phyloP scores from a whole-genome alignment of 2,888 invertebrate genomes.

The Smittia sp. region DNA sequence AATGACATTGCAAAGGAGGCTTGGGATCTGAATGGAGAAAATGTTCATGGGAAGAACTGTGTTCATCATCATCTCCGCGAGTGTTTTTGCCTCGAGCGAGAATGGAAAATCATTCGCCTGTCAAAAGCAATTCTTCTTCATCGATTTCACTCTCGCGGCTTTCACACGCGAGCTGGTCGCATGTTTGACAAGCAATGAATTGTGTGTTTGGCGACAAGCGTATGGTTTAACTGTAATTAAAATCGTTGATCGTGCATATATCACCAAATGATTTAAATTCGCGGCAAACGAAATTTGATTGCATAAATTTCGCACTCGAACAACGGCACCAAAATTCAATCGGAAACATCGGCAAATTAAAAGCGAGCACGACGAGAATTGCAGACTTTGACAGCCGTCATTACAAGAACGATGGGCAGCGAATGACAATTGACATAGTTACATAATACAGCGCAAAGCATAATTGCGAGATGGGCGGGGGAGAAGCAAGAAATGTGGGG shows the following conservation, averaged over 20 bases:
- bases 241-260: no score
- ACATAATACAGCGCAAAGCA: neutral
- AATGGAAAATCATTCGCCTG: neutral
- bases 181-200: no score
- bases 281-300: no score
- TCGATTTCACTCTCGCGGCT: no score
- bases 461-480: neutral
- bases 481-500: neutral
- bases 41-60: neutral
- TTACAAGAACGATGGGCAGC: neutral
- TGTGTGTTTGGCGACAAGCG: no score
- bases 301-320: neutral
- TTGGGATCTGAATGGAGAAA: neutral
- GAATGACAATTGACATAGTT: slow-evolving; percentile 5
- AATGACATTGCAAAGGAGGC: neutral
- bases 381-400: slow-evolving; percentile 2
- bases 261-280: no score
- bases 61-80: neutral
- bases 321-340: neutral
- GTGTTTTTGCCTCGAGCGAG: neutral
- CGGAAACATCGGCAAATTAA: neutral
- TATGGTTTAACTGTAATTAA: no score
- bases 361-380: neutral
- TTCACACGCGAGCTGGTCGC: no score
- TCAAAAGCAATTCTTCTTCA: no score